Evolutionary conservation across 2,888 invertebrate species (phyloP).

Genomic region (Lapara coniferarum): DNA sequence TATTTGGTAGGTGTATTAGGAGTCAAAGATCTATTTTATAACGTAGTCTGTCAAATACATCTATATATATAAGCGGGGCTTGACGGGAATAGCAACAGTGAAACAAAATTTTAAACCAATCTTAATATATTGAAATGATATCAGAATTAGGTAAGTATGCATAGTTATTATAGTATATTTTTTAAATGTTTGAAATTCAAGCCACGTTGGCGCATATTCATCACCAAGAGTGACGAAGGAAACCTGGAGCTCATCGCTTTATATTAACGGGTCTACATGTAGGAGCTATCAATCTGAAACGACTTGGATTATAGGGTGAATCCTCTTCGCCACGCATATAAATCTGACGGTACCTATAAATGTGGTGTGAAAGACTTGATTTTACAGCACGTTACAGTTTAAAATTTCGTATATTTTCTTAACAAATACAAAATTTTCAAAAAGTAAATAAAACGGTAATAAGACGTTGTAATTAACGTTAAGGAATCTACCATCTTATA

Average conservation of each 20-base stretch:
- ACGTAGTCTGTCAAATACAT: too few species aligned
- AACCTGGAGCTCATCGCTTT: conserved; percentile 16
- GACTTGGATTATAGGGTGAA: conserved; percentile 17
- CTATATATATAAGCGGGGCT: too few species aligned
- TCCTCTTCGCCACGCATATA: conserved; percentile 14
- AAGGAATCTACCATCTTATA: too few species aligned
- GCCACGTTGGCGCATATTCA: conserved; percentile 12
- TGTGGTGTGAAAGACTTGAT: not conserved
- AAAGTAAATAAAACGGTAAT: too few species aligned
- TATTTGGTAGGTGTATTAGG: too few species aligned
- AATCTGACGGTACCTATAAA: not conserved
- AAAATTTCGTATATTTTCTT: too few species aligned
- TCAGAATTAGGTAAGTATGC: not conserved
- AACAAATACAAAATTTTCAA: too few species aligned
- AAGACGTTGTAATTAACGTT: too few species aligned
- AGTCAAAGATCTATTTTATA: too few species aligned
- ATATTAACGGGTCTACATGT: conserved; percentile 19
- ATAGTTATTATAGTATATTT: not conserved
- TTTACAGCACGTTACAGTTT: not conserved
- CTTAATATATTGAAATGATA: not conserved
- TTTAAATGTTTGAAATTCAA: conserved; percentile 9
- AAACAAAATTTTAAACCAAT: too few species aligned
- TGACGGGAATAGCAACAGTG: too few species aligned
- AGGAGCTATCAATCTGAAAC: conserved; percentile 19
- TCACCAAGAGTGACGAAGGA: conserved; percentile 21